A percentile compares a stretch with the other conserved stretches of the same genome.
Conservation (phyloP, 2,113 vertebrate genomes). For the Bufo gargarizans region DNA sequence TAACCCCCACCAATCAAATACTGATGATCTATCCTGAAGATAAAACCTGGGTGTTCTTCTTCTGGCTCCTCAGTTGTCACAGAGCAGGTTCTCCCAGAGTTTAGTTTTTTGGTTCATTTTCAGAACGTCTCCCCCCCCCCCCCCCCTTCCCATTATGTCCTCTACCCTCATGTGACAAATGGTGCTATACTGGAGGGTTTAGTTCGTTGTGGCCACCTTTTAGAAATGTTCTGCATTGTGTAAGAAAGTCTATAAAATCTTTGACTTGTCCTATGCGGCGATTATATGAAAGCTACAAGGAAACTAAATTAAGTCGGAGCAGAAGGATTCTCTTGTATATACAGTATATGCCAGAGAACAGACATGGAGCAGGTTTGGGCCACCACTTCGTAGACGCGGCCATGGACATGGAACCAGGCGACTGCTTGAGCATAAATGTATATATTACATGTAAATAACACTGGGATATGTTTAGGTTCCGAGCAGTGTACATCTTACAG, state of each 20-base stretch:
- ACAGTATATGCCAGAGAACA: neutral
- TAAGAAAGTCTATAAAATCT: neutral
- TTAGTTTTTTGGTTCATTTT: too few relatives aligned
- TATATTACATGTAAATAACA: constrained; percentile 46
- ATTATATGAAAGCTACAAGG: neutral
- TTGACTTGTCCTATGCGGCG: neutral
- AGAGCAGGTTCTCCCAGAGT: too few relatives aligned
- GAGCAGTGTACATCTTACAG: constrained; percentile 27
- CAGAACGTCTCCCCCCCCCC: too few relatives aligned
- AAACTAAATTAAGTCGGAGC: neutral
- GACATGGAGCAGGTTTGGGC: neutral
- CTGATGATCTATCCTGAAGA: too few relatives aligned
- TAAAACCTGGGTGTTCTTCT: too few relatives aligned
- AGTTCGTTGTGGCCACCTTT: neutral
- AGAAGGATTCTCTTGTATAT: constrained; percentile 2
- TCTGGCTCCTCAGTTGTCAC: too few relatives aligned
- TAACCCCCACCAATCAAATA: too few relatives aligned
- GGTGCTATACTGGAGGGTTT: too few relatives aligned
- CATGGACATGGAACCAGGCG: neutral
- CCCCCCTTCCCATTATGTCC: too few relatives aligned
- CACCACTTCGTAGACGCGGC: neutral
- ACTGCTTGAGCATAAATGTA: constrained; percentile 6
- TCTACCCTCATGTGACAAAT: too few relatives aligned
- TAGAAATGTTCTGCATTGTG: neutral
- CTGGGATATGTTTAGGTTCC: constrained; percentile 26